Evolutionary conservation across 2,797 vertebrate species (phyloP), one percentile per base, ranked within the genome.

Genomic region (Caiman crocodilus): DNA sequence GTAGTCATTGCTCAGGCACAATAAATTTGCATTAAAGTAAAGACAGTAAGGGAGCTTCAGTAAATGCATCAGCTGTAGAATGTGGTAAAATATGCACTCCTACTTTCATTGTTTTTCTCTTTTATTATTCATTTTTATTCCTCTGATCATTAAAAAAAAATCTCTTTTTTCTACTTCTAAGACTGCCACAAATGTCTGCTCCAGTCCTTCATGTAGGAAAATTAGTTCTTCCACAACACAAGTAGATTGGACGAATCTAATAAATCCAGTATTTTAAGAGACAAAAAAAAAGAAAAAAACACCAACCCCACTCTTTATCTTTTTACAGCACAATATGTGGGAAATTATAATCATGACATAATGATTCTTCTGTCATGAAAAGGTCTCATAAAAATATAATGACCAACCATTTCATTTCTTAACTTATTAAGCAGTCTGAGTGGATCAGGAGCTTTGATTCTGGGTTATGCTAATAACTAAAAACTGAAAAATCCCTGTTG

Each of bases 391-490:
- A 28, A 93, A 35, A 71, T 28, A 55, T 15, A 87, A 76, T 60
- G 57, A 59, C 1, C 7, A 91, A 55, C 56, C 42, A 81, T 71
- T 92, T 63, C 0, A 69, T 82, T 96, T 96, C 80, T 23, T 90
- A 83, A 90, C 12, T 87, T 96, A 90, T 86, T 59, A 92, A 96
- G 69, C 23, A 82, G 79, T 83, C 87, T 75, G 79, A 93, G 78
- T 60, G 79, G 50, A 90, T 12, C 79, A 18, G 91, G 65, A 76
- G 23, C 77, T 96, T 96, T 32, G 9, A 14, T 59, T 91, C 94
- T 92, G 65, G n/a, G 35, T 93, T 95, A 83, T 10, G 1, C 18
- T 85, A 90, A 79, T 88, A 95, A 92, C 88, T 92, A 77, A 15
- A 91, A 85, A 89, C 14, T 84, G 89, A 76, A 95, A 95, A 92